Evolutionary conservation across 1,140 invertebrate species (phyloP).

Genomic region (Agraylea sexmaculata): DNA sequence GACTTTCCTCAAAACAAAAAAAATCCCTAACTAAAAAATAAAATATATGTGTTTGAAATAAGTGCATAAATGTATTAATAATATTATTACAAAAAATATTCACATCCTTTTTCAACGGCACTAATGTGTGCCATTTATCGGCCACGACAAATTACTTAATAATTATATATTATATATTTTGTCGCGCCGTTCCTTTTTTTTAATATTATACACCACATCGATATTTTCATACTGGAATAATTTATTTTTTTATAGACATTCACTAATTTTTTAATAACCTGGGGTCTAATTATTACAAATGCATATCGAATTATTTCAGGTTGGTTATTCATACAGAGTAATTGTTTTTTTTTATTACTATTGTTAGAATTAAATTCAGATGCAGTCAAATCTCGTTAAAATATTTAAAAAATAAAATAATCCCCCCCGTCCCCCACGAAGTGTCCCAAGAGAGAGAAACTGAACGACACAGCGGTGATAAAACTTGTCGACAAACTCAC

Average conservation of each 20-base stretch:
- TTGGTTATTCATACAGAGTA: background rate
- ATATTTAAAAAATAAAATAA: slow-evolving; percentile 25
- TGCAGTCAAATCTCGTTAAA: slow-evolving; percentile 35
- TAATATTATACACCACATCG: slow-evolving; percentile 1
- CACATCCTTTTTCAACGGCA: background rate
- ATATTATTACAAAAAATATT: background rate
- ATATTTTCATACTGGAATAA: background rate
- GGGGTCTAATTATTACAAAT: background rate
- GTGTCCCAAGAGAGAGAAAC: no score
- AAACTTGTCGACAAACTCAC: no score
- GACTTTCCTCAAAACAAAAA: background rate
- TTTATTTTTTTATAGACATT: slow-evolving; percentile 11
- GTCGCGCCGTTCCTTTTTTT: background rate
- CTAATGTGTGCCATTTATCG: background rate
- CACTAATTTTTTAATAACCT: slow-evolving; percentile 4
- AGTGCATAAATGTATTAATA: background rate
- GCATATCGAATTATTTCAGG: background rate
- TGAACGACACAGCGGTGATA: no score
- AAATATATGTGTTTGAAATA: background rate
- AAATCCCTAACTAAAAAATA: background rate
- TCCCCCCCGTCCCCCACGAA: no score
- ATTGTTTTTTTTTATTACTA: slow-evolving; percentile 2
- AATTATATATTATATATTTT: background rate
- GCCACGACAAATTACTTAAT: background rate
- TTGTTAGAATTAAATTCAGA: slow-evolving; percentile 8